A percentile compares a stretch with the other conserved stretches of the same genome.
phyloP scores from a whole-genome alignment of 1,140 invertebrate genomes.

The Sinonovacula constricta region DNA sequence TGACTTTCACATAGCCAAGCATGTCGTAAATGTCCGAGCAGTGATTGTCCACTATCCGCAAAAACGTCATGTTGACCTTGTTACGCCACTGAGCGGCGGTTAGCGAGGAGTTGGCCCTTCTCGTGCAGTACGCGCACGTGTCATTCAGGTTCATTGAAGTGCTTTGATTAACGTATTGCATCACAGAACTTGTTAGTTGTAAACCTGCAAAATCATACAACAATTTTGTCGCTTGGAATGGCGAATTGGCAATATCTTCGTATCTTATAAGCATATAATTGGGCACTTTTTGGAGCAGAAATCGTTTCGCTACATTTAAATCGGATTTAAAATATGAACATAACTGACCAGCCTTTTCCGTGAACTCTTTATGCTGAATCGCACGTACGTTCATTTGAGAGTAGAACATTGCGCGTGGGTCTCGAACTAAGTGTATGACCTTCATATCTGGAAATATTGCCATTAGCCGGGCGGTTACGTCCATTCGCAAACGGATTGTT shows the following conservation, averaged over 20 bases:
- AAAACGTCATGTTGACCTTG: neutral
- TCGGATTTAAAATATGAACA: too few species aligned
- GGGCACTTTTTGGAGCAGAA: neutral
- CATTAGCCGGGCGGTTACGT: neutral
- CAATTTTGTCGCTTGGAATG: neutral
- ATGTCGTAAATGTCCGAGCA: neutral
- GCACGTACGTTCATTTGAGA: neutral
- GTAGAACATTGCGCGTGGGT: conserved; percentile 17
- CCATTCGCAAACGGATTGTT: conserved; percentile 12
- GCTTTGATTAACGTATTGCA: neutral
- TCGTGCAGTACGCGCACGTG: conserved; percentile 7
- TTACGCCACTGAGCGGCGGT: neutral
- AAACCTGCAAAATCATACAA: neutral
- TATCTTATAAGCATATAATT: conserved; percentile 6
- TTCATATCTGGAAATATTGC: conserved; percentile 1
- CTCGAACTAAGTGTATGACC: conserved; percentile 3
- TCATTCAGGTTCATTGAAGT: conserved; percentile 10
- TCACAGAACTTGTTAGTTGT: neutral
- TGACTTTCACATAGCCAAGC: neutral
- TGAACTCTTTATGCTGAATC: neutral
- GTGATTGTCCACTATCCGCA: conserved; percentile 10
- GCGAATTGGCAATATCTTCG: conserved; percentile 8
- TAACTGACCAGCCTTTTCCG: too few species aligned
- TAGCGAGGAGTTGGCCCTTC: neutral
- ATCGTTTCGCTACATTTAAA: neutral